These are phyloP conservation scores for Notodonta ziczac DNA, from an alignment of 2,888 invertebrate species.

Conservation along the genomic window DNA sequence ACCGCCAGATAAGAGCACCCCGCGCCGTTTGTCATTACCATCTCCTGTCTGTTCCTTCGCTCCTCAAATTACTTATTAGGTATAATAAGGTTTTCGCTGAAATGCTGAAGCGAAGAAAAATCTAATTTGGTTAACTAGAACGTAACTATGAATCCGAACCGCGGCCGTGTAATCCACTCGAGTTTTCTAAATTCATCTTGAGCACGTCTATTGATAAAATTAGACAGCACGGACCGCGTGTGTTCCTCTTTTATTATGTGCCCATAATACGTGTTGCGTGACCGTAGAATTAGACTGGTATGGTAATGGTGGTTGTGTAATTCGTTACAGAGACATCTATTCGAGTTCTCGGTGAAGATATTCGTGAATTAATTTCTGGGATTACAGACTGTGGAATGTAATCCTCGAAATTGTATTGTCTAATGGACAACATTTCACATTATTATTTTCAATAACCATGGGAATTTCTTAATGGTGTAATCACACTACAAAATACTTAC, in stretches of 20 bases:
- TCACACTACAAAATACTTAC: too few species aligned
- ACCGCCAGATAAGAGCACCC: constrained; percentile 62
- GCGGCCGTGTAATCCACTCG: constrained; percentile 43
- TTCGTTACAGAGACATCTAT: constrained; percentile 44
- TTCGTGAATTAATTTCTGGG: constrained; percentile 7
- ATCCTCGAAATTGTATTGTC: not conserved
- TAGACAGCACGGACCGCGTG: constrained; percentile 49
- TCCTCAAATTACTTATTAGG: constrained; percentile 22
- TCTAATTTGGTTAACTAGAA: constrained; percentile 14
- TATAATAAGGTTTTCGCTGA: constrained; percentile 26
- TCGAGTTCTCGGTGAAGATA: constrained; percentile 25
- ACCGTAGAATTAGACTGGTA: constrained; percentile 53
- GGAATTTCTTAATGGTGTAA: not conserved
- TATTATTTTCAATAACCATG: not conserved
- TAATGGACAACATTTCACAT: not conserved
- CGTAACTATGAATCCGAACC: constrained; percentile 34
- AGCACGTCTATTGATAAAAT: constrained; percentile 55
- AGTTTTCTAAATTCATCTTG: constrained; percentile 50
- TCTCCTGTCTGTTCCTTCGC: constrained; percentile 50
- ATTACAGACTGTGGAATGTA: not conserved
- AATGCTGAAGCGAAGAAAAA: constrained; percentile 16
- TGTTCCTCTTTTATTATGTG: constrained; percentile 47
- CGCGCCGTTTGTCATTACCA: constrained; percentile 70
- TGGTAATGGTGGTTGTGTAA: constrained; percentile 55
- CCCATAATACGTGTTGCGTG: constrained; percentile 56